Evolutionary conservation across 2,888 invertebrate species (phyloP).

Genomic region (Piscicola geometra): DNA sequence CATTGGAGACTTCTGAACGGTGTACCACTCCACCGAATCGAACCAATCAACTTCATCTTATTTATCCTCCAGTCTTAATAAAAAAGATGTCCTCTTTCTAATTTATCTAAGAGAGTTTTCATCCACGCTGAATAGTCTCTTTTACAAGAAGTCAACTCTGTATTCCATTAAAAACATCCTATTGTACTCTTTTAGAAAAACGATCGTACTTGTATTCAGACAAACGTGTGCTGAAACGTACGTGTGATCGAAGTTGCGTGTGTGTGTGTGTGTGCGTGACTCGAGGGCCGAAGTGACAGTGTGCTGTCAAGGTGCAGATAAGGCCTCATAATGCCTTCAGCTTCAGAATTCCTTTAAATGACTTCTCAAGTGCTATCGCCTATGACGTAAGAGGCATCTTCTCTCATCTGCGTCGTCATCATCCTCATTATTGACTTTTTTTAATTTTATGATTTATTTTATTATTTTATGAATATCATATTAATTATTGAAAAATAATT

Average conservation of each 20-base stretch:
- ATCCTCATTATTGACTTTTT: not conserved
- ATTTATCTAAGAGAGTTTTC: too few species aligned
- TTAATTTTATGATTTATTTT: not conserved
- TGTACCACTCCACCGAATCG: too few species aligned
- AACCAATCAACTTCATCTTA: too few species aligned
- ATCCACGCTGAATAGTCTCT: too few species aligned
- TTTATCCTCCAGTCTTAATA: too few species aligned
- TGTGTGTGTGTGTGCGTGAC: not conserved
- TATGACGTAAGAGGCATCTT: not conserved
- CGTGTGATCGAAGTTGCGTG: not conserved
- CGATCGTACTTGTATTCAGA: too few species aligned
- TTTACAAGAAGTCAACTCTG: too few species aligned
- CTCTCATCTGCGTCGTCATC: not conserved
- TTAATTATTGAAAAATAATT: too few species aligned
- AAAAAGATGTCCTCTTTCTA: too few species aligned
- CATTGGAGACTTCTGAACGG: not conserved
- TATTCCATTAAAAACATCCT: too few species aligned
- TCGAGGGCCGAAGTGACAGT: not conserved
- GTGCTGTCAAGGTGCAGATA: not conserved
- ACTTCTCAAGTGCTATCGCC: conserved; percentile 4
- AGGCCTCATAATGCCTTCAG: conserved; percentile 1
- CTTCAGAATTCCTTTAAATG: not conserved
- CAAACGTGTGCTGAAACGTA: not conserved
- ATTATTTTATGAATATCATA: too few species aligned
- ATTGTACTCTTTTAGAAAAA: too few species aligned